Evolutionary conservation across 1,140 invertebrate genomes (phyloP).

Genomic region (Trachymyrmex cornetzi): DNA sequence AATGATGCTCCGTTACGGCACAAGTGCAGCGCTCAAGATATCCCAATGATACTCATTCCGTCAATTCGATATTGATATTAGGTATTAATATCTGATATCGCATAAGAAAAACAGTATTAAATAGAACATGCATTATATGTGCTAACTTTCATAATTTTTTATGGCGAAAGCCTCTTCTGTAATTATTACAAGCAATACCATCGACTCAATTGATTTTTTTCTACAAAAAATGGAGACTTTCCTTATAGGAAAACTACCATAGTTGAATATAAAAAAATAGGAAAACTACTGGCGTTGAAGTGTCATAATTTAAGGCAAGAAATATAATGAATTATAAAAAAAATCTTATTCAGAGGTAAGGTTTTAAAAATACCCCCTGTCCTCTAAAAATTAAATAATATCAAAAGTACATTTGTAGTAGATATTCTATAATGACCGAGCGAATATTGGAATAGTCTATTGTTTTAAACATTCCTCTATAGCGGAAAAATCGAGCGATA

Average conservation of each 20-base stretch:
- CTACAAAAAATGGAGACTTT: not conserved
- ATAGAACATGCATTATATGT: not conserved
- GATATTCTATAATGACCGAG: not conserved
- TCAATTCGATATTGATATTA: slow-evolving; percentile 24
- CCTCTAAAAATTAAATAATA: not conserved
- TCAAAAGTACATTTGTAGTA: not conserved
- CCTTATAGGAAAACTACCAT: not conserved
- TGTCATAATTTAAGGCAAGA: too few species aligned
- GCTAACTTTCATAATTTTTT: not conserved
- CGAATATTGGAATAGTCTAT: not conserved
- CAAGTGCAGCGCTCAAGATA: slow-evolving; percentile 39
- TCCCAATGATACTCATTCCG: slow-evolving; percentile 59
- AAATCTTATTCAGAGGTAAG: too few species aligned
- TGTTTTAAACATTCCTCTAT: not conserved
- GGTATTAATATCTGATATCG: not conserved
- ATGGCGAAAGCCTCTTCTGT: not conserved
- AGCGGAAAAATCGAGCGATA: not conserved
- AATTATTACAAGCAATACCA: not conserved
- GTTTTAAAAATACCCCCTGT: too few species aligned
- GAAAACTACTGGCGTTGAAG: too few species aligned
- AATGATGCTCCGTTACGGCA: slow-evolving; percentile 79
- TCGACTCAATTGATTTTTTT: not conserved
- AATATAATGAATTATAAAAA: too few species aligned
- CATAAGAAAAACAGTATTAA: not conserved
- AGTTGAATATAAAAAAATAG: too few species aligned